A percentile compares a stretch with the other conserved stretches of the same genome.
phyloP scores from a whole-genome alignment of 2,797 vertebrate species.

The Trachurus trachurus region DNA sequence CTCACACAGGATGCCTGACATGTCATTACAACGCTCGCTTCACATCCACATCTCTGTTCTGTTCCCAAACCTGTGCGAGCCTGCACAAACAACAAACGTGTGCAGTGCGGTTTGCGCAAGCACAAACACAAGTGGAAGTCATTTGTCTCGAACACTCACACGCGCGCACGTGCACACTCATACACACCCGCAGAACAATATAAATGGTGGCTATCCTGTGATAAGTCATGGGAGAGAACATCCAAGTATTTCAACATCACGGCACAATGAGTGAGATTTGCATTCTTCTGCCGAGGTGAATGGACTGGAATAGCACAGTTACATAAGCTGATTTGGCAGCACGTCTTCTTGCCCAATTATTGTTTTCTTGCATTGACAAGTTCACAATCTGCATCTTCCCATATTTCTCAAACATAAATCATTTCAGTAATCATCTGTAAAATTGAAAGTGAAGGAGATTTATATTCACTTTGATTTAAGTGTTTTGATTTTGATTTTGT shows the following conservation, averaged over 20 bases:
- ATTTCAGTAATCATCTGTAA: slow-evolving; percentile 41
- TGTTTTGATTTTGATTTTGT: background rate
- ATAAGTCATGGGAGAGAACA: slow-evolving; percentile 46
- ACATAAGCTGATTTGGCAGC: slow-evolving; percentile 66
- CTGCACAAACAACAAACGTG: slow-evolving; percentile 39
- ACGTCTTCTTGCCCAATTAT: slow-evolving; percentile 55
- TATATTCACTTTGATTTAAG: slow-evolving; percentile 6
- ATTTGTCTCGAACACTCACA: slow-evolving; percentile 44
- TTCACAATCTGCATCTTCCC: slow-evolving; percentile 39
- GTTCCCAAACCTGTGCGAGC: slow-evolving; percentile 37
- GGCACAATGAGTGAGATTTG: slow-evolving; percentile 52
- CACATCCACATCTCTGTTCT: background rate
- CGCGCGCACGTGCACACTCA: background rate
- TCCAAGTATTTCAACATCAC: slow-evolving; percentile 71
- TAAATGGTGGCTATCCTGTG: slow-evolving; percentile 41
- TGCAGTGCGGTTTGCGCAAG: slow-evolving; percentile 33
- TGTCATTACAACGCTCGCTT: slow-evolving; percentile 27
- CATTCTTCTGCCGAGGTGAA: slow-evolving; percentile 58
- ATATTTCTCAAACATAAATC: slow-evolving; percentile 38
- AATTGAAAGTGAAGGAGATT: slow-evolving; percentile 43
- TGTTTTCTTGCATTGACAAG: slow-evolving; percentile 62
- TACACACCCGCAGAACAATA: background rate
- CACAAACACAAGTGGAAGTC: slow-evolving; percentile 50
- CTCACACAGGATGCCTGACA: slow-evolving; percentile 29
- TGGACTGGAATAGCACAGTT: slow-evolving; percentile 48